Conservation (phyloP, 2,797 vertebrate genomes). For the Parotocinclus haroldoi region DNA sequence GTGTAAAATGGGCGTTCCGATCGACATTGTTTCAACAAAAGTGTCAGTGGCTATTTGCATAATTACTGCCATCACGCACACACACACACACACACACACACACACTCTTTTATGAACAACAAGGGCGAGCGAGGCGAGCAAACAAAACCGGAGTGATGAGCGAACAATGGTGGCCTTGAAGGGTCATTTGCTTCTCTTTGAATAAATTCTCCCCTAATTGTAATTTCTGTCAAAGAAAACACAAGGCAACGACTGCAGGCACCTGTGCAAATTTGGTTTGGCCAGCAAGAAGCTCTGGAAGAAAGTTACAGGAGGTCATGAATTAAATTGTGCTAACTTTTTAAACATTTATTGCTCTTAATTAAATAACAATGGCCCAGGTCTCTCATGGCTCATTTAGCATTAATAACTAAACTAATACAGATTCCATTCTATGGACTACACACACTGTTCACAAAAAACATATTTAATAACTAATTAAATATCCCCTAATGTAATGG, state of each 20-base stretch:
- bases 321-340: neutral
- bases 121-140: conserved; percentile 62
- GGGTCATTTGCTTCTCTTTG: conserved; percentile 66
- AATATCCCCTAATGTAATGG: no score
- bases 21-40: conserved; percentile 66
- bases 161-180: conserved; percentile 72
- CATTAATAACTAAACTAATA: no score
- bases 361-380: no score
- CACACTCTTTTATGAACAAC: conserved; percentile 52
- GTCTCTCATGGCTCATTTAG: no score
- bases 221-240: conserved; percentile 43
- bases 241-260: conserved; percentile 25
- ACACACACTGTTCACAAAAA: no score
- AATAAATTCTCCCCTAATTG: conserved; percentile 47
- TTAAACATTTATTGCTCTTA: neutral
- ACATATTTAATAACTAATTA: no score
- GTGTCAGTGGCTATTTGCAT: conserved; percentile 73
- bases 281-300: neutral
- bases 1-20: conserved; percentile 63
- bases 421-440: no score
- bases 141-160: conserved; percentile 73
- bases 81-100: conserved; percentile 13
- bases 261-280: conserved; percentile 42
- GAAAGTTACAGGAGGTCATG: conserved; percentile 23
- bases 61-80: conserved; percentile 58